Percentiles rank a stretch among this genome's conserved stretches.
Evolutionary conservation across 2,888 invertebrate genomes (phyloP).

Genomic region (Ferdinandea cuprea): DNA sequence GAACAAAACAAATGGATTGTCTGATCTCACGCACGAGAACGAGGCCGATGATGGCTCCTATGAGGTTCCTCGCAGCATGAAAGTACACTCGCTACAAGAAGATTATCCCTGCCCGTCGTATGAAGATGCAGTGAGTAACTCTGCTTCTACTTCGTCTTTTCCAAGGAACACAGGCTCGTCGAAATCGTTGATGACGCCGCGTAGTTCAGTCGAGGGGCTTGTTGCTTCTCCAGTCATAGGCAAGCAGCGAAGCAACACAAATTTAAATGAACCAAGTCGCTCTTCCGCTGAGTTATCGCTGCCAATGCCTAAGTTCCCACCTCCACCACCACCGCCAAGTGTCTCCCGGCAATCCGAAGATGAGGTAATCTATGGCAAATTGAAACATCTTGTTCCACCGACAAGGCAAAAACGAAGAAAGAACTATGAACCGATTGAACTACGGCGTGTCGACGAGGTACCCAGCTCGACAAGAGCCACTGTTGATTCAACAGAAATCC

Average conservation of each 20-base stretch:
- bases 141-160: conserved; percentile 36
- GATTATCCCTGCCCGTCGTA: conserved; percentile 79
- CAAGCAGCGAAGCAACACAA: conserved; percentile 73
- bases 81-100: conserved; percentile 69
- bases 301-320: conserved; percentile 82
- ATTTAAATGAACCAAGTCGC: conserved; percentile 58
- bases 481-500: conserved; percentile 80
- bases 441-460: conserved; percentile 75
- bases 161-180: conserved; percentile 66
- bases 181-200: conserved; percentile 75
- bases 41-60: conserved; percentile 78
- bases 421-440: conserved; percentile 80
- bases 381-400: conserved; percentile 78
- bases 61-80: conserved; percentile 80
- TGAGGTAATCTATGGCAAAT: conserved; percentile 78
- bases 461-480: conserved; percentile 76
- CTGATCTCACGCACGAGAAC: conserved; percentile 76
- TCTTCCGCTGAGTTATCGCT: conserved; percentile 70
- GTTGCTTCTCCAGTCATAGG: conserved; percentile 73
- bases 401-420: conserved; percentile 79
- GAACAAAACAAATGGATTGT: conserved; percentile 77
- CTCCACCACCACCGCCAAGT: conserved; percentile 78
- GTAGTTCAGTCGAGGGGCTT: conserved; percentile 76
- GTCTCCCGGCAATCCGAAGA: conserved; percentile 23
- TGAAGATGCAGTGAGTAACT: conserved; percentile 78